Base-by-base conservation (phyloP, 2,888 invertebrate species). In the Drosophila cognata region DNA sequence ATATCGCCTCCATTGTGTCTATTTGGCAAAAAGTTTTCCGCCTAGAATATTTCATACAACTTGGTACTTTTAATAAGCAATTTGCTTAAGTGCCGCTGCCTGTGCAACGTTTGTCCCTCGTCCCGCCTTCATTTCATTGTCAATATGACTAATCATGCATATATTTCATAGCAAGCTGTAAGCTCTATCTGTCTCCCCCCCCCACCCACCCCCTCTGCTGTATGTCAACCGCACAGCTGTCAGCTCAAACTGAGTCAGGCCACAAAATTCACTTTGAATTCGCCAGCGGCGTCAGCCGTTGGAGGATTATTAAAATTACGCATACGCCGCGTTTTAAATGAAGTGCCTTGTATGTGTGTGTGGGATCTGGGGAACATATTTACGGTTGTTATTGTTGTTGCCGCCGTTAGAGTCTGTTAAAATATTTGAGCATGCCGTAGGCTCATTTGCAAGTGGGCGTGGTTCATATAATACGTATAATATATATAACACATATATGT, bases 121-220 rank as follows among this genome's bases (percentile, higher is more conserved):
- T 13, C 29, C 50, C 13, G 13, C 36, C 48, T 56, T 38, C 43
- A 58, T 53, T 50, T 75, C 71, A 77, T 77, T 84, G 84, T 84
- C 84, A 90, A 86, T 90, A 84, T 89, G 84, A 86, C 90, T 86
- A 86, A 86, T 86, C 86, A 86, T 71, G 82, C 90, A 87, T 89
- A 90, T 86, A 88, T 90, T 80, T 84, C 74, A 85, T 79, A 69
- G 65, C 36, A 31, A 25, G 57, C 51, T 51, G 35, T 48, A 31
- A 46, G 53, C 43, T 36, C 68, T 21, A 8, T 7, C 38, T 55
- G 16, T 10, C 4, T 35, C 31, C 8, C 35, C 25, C 25, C 21
- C 21, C 21, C 21, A 21, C 21, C 21, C 21, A 21, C 21, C 21
- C 25, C 18, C 7, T 11, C 21, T n/a, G 21, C 8, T 48, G 46